Evolutionary conservation across 2,797 vertebrate genomes (phyloP).

Genomic region (Scyliorhinus canicula): DNA sequence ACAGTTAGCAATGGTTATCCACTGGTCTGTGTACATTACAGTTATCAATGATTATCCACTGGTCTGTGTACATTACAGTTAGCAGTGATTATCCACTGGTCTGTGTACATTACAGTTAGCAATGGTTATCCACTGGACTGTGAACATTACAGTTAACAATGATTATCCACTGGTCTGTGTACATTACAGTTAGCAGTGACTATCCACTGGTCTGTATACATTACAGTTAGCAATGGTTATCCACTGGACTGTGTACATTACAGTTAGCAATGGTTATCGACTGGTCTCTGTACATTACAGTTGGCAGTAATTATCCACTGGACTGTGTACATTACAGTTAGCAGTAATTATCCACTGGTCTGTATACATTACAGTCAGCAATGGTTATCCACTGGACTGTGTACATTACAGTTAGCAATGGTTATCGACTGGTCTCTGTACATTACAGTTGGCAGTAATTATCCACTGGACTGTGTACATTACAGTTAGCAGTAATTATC

Average conservation of each 20-base stretch:
- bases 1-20: background rate
- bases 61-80: no score
- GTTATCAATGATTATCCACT: background rate
- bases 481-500: background rate
- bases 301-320: background rate
- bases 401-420: background rate
- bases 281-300: background rate
- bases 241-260: background rate
- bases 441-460: background rate
- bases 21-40: background rate
- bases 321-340: background rate
- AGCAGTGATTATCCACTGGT: background rate
- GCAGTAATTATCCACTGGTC: background rate
- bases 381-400: background rate
- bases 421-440: background rate
- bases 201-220: background rate
- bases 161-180: background rate
- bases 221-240: background rate
- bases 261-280: background rate
- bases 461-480: background rate
- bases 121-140: background rate
- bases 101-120: background rate
- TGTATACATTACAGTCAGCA: background rate
- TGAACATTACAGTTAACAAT: background rate
- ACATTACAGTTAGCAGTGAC: background rate